Evolutionary conservation across 2,888 invertebrate species (phyloP).

Genomic region (Phyllotreta striolata): DNA sequence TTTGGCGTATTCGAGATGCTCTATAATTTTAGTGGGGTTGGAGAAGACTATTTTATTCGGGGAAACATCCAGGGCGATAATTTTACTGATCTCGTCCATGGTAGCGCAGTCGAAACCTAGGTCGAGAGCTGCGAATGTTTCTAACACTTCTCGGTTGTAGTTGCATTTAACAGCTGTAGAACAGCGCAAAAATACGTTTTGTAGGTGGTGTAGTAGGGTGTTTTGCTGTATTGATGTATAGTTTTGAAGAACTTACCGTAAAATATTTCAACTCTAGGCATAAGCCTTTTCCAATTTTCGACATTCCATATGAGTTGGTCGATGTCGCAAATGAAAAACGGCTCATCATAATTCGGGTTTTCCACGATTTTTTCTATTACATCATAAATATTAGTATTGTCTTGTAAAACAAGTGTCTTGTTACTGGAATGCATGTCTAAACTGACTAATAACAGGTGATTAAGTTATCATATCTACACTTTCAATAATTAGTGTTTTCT

Average conservation of each 20-base stretch:
- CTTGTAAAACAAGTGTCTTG: no score
- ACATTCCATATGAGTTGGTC: conserved; percentile 28
- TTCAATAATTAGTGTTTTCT: no score
- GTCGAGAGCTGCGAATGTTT: conserved; percentile 64
- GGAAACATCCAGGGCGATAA: conserved; percentile 63
- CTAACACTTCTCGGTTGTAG: conserved; percentile 61
- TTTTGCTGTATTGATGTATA: conserved; percentile 37
- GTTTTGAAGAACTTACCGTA: conserved; percentile 27
- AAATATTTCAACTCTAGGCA: conserved; percentile 33
- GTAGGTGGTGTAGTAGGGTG: no score
- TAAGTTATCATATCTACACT: no score
- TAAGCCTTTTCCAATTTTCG: conserved; percentile 30
- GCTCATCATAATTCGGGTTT: conserved; percentile 28
- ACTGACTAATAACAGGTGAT: no score
- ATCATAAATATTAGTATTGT: conserved; percentile 14
- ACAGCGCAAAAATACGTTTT: no score
- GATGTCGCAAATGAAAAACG: conserved; percentile 35
- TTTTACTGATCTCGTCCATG: conserved; percentile 64
- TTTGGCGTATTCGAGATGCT: conserved; percentile 65
- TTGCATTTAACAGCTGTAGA: conserved; percentile 70
- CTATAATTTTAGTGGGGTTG: conserved; percentile 66
- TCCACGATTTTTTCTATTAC: conserved; percentile 30
- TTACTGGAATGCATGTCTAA: no score
- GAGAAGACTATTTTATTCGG: conserved; percentile 67
- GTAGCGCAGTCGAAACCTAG: conserved; percentile 72